phyloP scores from a whole-genome alignment of 2,113 vertebrate species.

The Semnopithecus entellus region DNA sequence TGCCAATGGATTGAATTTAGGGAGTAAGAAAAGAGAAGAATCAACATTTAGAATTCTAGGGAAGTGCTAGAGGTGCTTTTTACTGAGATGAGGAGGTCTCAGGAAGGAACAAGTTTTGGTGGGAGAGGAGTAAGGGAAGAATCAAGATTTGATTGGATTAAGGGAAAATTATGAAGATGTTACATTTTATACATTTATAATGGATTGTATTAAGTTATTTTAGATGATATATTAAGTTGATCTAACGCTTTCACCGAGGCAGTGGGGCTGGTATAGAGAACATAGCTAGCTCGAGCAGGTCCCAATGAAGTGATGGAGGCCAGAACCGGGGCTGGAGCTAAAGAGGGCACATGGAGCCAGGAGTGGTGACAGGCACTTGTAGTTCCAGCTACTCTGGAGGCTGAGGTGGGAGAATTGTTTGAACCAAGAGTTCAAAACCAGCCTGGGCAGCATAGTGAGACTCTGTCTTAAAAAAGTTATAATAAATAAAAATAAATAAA shows the following conservation, averaged over 20 bases:
- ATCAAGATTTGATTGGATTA: neutral
- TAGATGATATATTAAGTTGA: neutral
- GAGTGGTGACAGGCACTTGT: neutral
- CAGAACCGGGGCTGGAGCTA: neutral
- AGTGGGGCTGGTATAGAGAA: neutral
- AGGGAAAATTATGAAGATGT: neutral
- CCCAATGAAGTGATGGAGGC: neutral
- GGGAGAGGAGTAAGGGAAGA: neutral
- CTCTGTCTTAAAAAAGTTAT: neutral
- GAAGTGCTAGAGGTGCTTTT: neutral
- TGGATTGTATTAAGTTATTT: neutral
- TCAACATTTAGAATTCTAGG: neutral
- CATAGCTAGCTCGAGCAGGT: neutral
- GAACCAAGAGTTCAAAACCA: neutral
- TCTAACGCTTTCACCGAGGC: neutral
- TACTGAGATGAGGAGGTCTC: neutral
- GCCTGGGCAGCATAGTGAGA: neutral
- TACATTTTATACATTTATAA: neutral
- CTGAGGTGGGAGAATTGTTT: neutral
- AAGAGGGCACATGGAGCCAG: neutral
- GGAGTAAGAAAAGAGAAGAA: neutral
- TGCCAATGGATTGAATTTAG: neutral
- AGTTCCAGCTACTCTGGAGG: neutral
- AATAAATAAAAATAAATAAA: neutral
- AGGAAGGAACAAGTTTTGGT: neutral